Percentiles rank a stretch among this genome's conserved stretches.
These are phyloP conservation scores for Platygyra sinensis DNA, from an alignment of 64 coral and sea anemone species.

Conservation along the genomic window DNA sequence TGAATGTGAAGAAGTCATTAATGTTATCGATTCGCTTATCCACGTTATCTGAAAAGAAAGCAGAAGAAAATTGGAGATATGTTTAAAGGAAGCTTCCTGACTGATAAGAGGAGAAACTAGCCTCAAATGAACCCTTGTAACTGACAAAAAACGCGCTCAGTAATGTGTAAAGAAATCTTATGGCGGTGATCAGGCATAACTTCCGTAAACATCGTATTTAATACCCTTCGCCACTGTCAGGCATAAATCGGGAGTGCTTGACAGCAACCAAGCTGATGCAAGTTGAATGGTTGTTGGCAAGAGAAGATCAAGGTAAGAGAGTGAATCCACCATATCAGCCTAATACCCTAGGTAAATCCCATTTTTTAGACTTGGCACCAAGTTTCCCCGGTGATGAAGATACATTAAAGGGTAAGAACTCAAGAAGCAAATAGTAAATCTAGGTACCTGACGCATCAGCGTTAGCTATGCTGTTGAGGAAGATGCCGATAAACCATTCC, in stretches of 20 bases:
- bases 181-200: not conserved
- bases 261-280: too few species aligned
- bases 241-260: too few species aligned
- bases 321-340: too few species aligned
- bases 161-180: too few species aligned
- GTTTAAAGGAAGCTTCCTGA: too few species aligned
- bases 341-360: too few species aligned
- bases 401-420: too few species aligned
- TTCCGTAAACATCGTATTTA: not conserved
- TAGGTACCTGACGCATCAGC: constrained; percentile 87
- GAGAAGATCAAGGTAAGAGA: too few species aligned
- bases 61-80: not conserved
- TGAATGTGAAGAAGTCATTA: constrained; percentile 97
- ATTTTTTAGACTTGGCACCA: too few species aligned
- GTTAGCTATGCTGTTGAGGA: constrained; percentile 95
- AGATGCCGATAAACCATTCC: constrained; percentile 98
- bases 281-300: too few species aligned
- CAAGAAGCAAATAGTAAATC: not conserved
- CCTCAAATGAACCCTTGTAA: not conserved
- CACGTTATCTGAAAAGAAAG: constrained; percentile 81
- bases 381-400: too few species aligned
- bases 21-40: constrained; percentile 96
- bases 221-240: too few species aligned
- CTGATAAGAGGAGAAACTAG: not conserved
- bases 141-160: not conserved